Conservation (phyloP, 2,797 vertebrate genomes). For the Pteropus rufus region DNA sequence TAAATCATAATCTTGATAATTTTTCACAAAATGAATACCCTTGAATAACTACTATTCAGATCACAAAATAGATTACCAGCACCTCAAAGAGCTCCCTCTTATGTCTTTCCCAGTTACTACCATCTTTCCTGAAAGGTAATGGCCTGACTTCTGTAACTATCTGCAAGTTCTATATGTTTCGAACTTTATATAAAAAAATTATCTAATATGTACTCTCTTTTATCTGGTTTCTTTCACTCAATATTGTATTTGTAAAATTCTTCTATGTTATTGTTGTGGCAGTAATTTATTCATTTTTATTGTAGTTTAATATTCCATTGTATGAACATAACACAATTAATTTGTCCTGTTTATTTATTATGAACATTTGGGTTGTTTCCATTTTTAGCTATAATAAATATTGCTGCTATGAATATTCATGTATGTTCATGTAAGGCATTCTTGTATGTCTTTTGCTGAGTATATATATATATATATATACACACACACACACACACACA, state of each 20-base stretch:
- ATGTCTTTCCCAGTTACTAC: neutral
- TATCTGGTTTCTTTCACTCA: neutral
- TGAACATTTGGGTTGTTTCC: neutral
- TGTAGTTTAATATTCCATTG: neutral
- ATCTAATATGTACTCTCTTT: neutral
- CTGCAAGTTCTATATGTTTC: neutral
- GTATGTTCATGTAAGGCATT: neutral
- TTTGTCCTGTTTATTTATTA: constrained; percentile 7
- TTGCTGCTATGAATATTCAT: neutral
- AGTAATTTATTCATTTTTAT: constrained; percentile 4
- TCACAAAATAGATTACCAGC: neutral
- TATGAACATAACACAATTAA: neutral
- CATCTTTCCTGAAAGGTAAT: neutral
- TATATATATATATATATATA: no score
- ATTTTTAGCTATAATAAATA: neutral
- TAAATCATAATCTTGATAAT: neutral
- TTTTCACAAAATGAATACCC: neutral
- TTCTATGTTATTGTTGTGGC: neutral
- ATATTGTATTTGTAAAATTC: neutral
- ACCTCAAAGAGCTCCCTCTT: neutral
- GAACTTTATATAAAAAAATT: neutral
- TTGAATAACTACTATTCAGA: neutral
- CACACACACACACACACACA: neutral
- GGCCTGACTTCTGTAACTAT: neutral
- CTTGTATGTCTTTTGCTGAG: neutral